Evolutionary conservation across 2,113 vertebrate genomes (phyloP).

Genomic region (Tor tambroides): DNA sequence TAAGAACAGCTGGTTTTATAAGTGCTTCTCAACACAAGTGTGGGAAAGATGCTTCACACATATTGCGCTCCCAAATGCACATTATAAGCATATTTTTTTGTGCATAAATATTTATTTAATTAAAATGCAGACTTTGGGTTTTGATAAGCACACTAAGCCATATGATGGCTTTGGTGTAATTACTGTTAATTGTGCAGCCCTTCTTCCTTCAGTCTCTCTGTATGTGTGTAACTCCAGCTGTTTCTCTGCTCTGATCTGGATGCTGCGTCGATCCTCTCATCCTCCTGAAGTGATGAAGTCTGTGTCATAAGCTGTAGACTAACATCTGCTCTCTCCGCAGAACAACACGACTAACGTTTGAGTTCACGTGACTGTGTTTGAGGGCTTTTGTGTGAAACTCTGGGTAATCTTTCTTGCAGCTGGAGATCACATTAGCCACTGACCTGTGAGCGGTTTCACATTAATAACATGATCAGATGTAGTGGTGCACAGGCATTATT

Average conservation of each 20-base stretch:
- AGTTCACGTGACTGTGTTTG: neutral
- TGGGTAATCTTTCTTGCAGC: neutral
- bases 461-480: slow-evolving; percentile 7
- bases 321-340: neutral
- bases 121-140: neutral
- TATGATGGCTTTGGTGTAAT: neutral
- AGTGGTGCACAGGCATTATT: neutral
- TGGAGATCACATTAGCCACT: neutral
- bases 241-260: neutral
- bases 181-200: neutral
- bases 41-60: too few relatives aligned
- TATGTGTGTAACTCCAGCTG: slow-evolving; percentile 62
- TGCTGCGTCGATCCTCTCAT: slow-evolving; percentile 1
- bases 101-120: neutral
- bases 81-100: neutral
- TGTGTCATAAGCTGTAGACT: neutral
- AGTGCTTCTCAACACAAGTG: too few relatives aligned
- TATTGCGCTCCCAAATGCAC: neutral
- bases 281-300: neutral
- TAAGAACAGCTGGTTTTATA: too few relatives aligned
- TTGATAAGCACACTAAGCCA: neutral
- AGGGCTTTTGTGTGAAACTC: neutral
- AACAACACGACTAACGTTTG: slow-evolving; percentile 21
- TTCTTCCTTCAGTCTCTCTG: slow-evolving; percentile 27
- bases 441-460: neutral